Base-by-base conservation (phyloP, 2,113 vertebrate species). In the Sceloporus undulatus region DNA sequence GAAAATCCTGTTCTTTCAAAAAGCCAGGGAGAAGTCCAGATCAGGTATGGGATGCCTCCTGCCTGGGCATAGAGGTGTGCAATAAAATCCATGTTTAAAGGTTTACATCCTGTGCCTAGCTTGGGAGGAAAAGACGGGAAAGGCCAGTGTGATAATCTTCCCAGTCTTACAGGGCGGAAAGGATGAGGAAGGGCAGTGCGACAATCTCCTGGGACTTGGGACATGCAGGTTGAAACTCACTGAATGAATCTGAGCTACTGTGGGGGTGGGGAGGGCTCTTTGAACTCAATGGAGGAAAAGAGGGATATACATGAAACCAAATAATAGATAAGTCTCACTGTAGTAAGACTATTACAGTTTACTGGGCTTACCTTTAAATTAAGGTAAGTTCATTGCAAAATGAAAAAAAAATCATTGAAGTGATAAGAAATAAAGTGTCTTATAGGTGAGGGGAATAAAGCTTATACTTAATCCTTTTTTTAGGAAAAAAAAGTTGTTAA, bases 341-440 rank as follows among this genome's bases (percentile, higher is more conserved):
- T 13, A 40, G 74, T 70, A 87, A 81, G 42, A 89, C 70, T 68
- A 80, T 85, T 84, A 79, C 19, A 91, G 0, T 59, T 78, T 2
- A 4, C 79, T 82, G 87, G 23, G 40, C 87, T 92, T 90, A 89
- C 27, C n/a, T 48, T 25, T 76, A 40, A 85, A 54, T 76, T 74
- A 5, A 91, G 92, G 90, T 87, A 88, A 90, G 90, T 88, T 79
- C 82, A 11, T 34, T 29, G 82, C 85, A 75, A 87, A 70, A 78
- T 48, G 80, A 34, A 93, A 89, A 71, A 71, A 82, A 56, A 79
- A 74, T 88, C 85, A 76, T 89, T 90, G 88, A 82, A 68, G 81
- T n/a, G 34, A 65, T 84, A 91, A 80, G 23, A 88, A 76, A n/a
- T 0, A 0, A 59, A 71, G 18, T 13, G 70, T 85, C 8, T 87